phyloP scores from a whole-genome alignment of 2,113 vertebrate species.

The Etheostoma cragini region DNA sequence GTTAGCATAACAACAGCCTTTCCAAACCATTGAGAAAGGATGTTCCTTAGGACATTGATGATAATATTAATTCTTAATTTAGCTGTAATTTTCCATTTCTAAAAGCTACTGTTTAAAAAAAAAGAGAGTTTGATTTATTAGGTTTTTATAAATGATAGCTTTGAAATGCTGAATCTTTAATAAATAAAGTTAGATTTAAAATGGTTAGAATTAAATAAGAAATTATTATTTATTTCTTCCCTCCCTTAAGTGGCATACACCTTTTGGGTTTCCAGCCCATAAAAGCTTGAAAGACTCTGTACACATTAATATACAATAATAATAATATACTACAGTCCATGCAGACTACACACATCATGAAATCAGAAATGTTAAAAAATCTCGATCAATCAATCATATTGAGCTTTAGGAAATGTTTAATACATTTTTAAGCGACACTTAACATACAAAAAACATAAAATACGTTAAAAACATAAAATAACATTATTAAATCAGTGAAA shows the following conservation, averaged over 20 bases:
- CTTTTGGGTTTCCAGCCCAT: slow-evolving; percentile 3
- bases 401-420: background rate
- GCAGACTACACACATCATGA: background rate
- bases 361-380: background rate
- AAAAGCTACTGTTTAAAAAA: slow-evolving; percentile 21
- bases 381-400: slow-evolving; percentile 2
- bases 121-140: background rate
- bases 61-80: slow-evolving; percentile 21
- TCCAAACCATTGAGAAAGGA: background rate
- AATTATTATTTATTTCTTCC: background rate
- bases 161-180: slow-evolving; percentile 27
- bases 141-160: slow-evolving; percentile 4
- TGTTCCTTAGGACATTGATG: slow-evolving; percentile 23
- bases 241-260: background rate
- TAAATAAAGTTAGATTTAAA: slow-evolving; percentile 14
- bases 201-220: background rate
- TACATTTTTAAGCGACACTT: background rate
- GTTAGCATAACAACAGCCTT: slow-evolving; percentile 22
- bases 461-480: no score
- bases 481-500: background rate
- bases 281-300: background rate
- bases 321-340: background rate
- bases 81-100: slow-evolving; percentile 15
- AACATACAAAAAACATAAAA: no score
- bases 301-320: background rate